These are phyloP conservation scores for Caenorhabditis sp. DNA, from an alignment of 2,888 invertebrate species.

Conservation along the genomic window DNA sequence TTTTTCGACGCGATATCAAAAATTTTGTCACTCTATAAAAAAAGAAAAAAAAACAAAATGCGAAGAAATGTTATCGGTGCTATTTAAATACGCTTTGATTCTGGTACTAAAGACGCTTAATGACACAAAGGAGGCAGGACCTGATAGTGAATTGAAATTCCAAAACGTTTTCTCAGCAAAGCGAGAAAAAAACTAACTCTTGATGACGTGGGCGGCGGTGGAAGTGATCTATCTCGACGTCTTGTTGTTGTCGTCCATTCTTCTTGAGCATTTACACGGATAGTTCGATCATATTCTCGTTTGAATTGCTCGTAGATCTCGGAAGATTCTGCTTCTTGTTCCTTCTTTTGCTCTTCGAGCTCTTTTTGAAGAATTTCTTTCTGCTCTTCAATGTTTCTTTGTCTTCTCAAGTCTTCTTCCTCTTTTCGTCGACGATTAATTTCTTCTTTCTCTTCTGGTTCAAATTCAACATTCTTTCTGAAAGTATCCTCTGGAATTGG, in stretches of 20 bases:
- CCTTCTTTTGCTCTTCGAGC: slow-evolving; percentile 1
- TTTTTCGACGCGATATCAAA: too few relatives aligned
- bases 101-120: not conserved
- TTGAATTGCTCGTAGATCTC: not conserved
- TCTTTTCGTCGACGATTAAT: not conserved
- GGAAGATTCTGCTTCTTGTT: too few relatives aligned
- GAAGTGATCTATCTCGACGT: slow-evolving; percentile 16
- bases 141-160: slow-evolving; percentile 3
- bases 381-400: not conserved
- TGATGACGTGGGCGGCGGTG: slow-evolving; percentile 3
- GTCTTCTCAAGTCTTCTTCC: not conserved
- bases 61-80: not conserved
- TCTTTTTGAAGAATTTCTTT: not conserved
- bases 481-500: not conserved
- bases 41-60: not conserved
- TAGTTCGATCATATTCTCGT: slow-evolving; percentile 18
- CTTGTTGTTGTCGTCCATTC: slow-evolving; percentile 33
- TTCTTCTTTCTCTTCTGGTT: slow-evolving; percentile 1
- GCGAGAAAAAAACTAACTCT: not conserved
- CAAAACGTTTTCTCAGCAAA: not conserved
- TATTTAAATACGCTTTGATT: not conserved
- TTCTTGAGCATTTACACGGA: slow-evolving; percentile 35
- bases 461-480: not conserved
- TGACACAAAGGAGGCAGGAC: slow-evolving; percentile 3
- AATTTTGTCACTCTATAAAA: not conserved